A percentile compares a stretch with the other conserved stretches of the same genome.
phyloP scores from a whole-genome alignment of 2,888 invertebrate species.

The Tachina lurida region DNA sequence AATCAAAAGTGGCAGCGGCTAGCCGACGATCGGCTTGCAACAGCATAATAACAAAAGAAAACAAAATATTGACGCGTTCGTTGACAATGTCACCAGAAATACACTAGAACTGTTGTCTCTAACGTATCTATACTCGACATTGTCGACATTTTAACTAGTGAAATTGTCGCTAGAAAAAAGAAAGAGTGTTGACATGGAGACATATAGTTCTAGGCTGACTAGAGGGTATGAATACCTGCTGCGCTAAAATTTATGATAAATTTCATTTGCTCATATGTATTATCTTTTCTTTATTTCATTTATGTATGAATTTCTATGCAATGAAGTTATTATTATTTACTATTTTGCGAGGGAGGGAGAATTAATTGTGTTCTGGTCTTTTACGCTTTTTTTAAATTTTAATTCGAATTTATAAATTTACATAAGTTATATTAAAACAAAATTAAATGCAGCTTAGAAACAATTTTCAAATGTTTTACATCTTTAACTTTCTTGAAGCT shows the following conservation, averaged over 20 bases:
- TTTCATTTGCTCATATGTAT: conserved; percentile 16
- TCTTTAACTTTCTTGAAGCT: background rate
- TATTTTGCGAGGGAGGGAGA: background rate
- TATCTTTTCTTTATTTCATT: conserved; percentile 34
- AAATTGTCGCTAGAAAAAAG: background rate
- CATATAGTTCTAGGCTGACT: no score
- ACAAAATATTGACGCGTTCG: no score
- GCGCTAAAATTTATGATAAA: conserved; percentile 47
- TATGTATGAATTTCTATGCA: no score
- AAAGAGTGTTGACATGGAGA: no score
- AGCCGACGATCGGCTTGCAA: no score
- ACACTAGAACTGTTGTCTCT: no score
- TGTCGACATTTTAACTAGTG: no score
- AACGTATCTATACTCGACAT: no score
- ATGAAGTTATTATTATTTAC: conserved; percentile 33
- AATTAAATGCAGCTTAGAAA: background rate
- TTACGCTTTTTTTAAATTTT: background rate
- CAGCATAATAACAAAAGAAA: no score
- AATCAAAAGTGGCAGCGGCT: no score
- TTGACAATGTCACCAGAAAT: no score
- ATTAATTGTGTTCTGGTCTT: background rate
- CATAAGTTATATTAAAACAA: background rate
- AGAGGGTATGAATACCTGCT: conserved; percentile 30
- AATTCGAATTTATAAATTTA: background rate
- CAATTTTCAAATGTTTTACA: background rate